Evolutionary conservation across 1,140 invertebrate species (phyloP).

Genomic region (Parapsyche elsis): DNA sequence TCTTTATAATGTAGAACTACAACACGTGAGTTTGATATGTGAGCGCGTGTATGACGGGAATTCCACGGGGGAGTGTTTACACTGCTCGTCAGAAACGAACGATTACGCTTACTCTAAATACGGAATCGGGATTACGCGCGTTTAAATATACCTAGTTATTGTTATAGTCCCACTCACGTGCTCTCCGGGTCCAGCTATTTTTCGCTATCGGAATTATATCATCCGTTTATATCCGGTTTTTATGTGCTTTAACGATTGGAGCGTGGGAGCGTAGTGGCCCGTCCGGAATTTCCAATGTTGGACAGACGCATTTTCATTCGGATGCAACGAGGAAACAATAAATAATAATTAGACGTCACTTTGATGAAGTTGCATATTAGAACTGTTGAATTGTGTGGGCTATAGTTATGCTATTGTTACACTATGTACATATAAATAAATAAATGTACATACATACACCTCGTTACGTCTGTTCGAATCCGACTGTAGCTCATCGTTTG

Average conservation of each 20-base stretch:
- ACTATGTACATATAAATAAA: no score
- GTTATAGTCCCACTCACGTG: not conserved
- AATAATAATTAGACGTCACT: no score
- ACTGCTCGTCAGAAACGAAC: not conserved
- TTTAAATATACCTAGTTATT: constrained; percentile 1
- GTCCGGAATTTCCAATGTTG: constrained; percentile 8
- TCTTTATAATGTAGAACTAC: no score
- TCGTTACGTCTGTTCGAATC: no score
- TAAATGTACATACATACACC: no score
- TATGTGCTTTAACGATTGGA: not conserved
- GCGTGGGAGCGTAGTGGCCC: not conserved
- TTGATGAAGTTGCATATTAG: no score
- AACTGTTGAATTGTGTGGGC: no score
- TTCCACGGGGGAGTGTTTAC: not conserved
- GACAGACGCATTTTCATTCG: no score
- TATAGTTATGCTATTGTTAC: no score
- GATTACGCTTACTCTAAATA: not conserved
- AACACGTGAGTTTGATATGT: no score
- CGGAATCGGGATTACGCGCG: not conserved
- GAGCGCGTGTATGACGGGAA: not conserved
- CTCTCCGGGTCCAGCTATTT: not conserved
- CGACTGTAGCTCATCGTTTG: no score
- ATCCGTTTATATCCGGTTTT: constrained; percentile 17
- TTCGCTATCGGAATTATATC: constrained; percentile 12
- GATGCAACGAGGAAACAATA: no score